Base-by-base conservation (phyloP, 2,888 invertebrate genomes). In the Cephus pygmeus region DNA sequence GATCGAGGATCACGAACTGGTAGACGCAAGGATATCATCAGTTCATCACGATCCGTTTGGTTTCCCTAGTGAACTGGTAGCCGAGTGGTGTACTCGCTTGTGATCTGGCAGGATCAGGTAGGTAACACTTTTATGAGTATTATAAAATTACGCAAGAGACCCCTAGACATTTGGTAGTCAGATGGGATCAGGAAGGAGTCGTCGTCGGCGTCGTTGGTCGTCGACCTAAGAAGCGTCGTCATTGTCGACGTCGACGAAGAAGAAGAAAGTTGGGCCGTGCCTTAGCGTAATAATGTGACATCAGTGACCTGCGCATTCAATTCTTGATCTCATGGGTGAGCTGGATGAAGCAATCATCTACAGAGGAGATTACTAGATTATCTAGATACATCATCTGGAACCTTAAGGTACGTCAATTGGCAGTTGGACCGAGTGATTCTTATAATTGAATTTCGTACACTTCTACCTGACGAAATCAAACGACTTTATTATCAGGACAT, bases 181-280 rank as follows among this genome's bases (percentile, higher is more conserved):
- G 78, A 81, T 56, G 69, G 68, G 79, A 80, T 40, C 56, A 73
- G 76, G 75, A 79, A 71, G 73, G 73, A 73, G 76, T 75, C 73
- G 77, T 73, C 79, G 73, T 56, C 56, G 56, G 23, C 23, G 40
- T 4, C 40, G 40, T 40, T 40, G 40, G 40, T 15, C 40, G 40
- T 40, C 40, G 40, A 15, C 40, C 40, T 6, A 2, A 23, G 40
- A 40, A 40, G 56, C 56, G 56, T 56, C 56, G 56, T 56, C 56
- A 56, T 56, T 23, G 23, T 23, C 56, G 56, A 56, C 56, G 56
- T 56, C 56, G 56, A 2, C 74, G 34, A 56, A 40, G 77, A 71
- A 83, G 81, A 85, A 83, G 84, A 85, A 85, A 85, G 84, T 83
- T 79, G 79, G 73, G 77, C 75, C 76, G 74, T 73, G 76, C 77